Conservation (phyloP, 2,797 vertebrate genomes). For the Halcyon leucocephala region DNA sequence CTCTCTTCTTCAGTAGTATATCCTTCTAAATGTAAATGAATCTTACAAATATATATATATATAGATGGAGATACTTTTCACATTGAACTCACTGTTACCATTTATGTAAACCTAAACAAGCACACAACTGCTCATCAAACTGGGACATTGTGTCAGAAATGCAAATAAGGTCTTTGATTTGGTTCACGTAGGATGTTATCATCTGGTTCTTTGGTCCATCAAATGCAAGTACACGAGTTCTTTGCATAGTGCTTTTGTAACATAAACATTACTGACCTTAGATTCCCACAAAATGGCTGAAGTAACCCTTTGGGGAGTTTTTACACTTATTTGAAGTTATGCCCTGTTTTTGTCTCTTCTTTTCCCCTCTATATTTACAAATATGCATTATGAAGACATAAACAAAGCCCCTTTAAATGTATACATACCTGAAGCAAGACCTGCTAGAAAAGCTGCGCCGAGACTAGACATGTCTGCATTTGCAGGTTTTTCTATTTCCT, state of each 20-base stretch:
- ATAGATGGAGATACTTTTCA: background rate
- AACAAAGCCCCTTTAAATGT: background rate
- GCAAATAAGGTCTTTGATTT: background rate
- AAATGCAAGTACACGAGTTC: background rate
- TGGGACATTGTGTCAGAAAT: background rate
- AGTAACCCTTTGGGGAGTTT: background rate
- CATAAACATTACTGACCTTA: background rate
- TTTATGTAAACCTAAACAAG: background rate
- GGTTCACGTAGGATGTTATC: background rate
- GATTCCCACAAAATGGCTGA: background rate
- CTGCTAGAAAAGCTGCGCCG: conserved; percentile 92
- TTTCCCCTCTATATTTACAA: background rate
- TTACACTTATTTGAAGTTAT: background rate
- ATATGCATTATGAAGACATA: background rate
- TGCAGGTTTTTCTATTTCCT: conserved; percentile 82
- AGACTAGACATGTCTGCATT: conserved; percentile 91
- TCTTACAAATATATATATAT: background rate
- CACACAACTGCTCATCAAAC: background rate
- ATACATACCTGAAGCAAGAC: conserved; percentile 89
- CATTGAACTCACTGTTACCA: background rate
- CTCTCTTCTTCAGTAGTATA: background rate
- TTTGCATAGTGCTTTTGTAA: too few relatives aligned
- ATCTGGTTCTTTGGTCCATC: background rate
- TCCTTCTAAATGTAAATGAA: background rate
- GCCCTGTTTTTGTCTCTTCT: background rate